These are phyloP conservation scores for Cantharis rufa DNA, from an alignment of 2,888 invertebrate species.

Conservation along the genomic window DNA sequence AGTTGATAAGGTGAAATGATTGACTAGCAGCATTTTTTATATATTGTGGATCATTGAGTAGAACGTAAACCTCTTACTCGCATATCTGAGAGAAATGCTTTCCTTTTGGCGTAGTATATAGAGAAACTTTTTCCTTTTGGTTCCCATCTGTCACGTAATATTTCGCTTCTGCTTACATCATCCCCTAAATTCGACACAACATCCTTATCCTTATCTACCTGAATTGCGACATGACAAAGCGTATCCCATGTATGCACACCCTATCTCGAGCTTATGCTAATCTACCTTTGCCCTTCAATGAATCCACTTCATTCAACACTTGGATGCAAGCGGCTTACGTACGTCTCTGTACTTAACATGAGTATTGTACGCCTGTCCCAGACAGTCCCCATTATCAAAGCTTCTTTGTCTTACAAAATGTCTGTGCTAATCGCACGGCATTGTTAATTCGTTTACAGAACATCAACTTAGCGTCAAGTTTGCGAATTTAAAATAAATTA, in stretches of 20 bases:
- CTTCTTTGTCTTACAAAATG: conserved; percentile 52
- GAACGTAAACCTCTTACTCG: conserved; percentile 6
- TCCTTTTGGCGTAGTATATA: conserved; percentile 11
- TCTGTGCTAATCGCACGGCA: conserved; percentile 53
- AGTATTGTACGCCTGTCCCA: conserved; percentile 54
- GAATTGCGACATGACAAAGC: conserved; percentile 29
- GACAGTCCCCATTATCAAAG: conserved; percentile 50
- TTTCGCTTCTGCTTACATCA: conserved; percentile 24
- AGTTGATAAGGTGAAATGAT: conserved; percentile 17
- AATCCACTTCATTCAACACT: conserved; percentile 40
- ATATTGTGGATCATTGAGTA: conserved; percentile 7
- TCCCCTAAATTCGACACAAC: conserved; percentile 30
- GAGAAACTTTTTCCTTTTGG: conserved; percentile 12
- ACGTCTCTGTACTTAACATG: conserved; percentile 50
- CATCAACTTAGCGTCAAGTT: conserved; percentile 28
- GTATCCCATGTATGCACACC: conserved; percentile 26
- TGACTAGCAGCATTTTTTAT: conserved; percentile 21
- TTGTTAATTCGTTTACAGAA: conserved; percentile 48
- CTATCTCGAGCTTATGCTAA: conserved; percentile 33
- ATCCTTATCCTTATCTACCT: conserved; percentile 27
- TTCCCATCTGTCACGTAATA: conserved; percentile 28
- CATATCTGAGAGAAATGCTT: conserved; percentile 20
- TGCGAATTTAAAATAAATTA: conserved; percentile 27
- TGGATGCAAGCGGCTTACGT: conserved; percentile 45
- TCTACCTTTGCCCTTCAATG: conserved; percentile 43